A percentile compares a stretch with the other conserved stretches of the same genome.
phyloP scores from a whole-genome alignment of 2,797 vertebrate genomes.

The Oryzias dopingdopingensis region DNA sequence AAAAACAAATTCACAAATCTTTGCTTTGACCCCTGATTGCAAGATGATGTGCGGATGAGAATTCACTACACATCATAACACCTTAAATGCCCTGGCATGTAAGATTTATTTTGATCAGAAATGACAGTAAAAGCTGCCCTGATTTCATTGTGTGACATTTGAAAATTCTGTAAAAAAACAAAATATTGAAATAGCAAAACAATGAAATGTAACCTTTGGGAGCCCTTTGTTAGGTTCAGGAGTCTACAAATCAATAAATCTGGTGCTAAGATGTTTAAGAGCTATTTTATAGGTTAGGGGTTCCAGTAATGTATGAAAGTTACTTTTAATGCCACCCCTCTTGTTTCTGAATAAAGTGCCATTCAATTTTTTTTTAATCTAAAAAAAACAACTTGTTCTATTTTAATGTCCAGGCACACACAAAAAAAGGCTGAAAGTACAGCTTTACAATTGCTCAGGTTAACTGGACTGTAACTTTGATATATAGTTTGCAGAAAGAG shows the following conservation, averaged over 20 bases:
- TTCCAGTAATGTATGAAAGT: slow-evolving; percentile 5
- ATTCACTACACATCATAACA: no score
- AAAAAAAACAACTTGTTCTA: slow-evolving; percentile 27
- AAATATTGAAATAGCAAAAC: no score
- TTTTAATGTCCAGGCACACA: slow-evolving; percentile 50
- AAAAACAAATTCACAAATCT: no score
- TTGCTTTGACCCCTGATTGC: no score
- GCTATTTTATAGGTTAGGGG: not conserved
- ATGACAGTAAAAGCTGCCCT: no score
- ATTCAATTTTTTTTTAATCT: slow-evolving; percentile 25
- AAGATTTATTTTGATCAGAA: no score
- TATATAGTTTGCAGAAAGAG: slow-evolving; percentile 63
- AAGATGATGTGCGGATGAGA: no score
- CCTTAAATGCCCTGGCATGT: no score
- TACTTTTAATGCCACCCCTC: slow-evolving; percentile 8
- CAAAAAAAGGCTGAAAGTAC: slow-evolving; percentile 42
- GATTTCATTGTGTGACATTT: no score
- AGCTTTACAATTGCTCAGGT: slow-evolving; percentile 58
- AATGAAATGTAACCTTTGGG: no score
- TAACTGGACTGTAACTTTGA: slow-evolving; percentile 75
- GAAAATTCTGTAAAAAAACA: not conserved
- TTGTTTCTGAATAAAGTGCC: slow-evolving; percentile 25
- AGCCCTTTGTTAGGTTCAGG: no score
- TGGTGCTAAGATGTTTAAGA: not conserved
- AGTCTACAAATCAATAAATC: no score